Conservation (phyloP, 1,140 invertebrate genomes). For the Gryllus bimaculatus region DNA sequence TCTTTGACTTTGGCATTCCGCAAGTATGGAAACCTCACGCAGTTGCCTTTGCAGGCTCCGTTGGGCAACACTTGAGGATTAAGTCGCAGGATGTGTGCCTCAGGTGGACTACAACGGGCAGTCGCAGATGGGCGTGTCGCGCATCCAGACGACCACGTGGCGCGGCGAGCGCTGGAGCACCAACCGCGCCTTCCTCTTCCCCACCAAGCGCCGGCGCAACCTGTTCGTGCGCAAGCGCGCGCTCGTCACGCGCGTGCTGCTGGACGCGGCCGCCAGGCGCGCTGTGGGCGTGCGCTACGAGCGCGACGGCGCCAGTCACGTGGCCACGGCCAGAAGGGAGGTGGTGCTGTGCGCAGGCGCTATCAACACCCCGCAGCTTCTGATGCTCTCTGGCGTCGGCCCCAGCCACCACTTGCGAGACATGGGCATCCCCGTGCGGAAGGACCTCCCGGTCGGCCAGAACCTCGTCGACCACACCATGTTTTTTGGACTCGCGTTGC, state of each 20-base stretch:
- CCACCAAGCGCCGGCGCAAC: slow-evolving; percentile 21
- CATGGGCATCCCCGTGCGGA: slow-evolving; percentile 37
- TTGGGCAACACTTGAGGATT: too few relatives aligned
- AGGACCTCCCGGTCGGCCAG: slow-evolving; percentile 49
- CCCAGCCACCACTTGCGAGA: slow-evolving; percentile 64
- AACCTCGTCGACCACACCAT: slow-evolving; percentile 49
- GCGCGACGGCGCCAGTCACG: neutral
- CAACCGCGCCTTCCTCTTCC: slow-evolving; percentile 1
- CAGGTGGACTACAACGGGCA: slow-evolving; percentile 24
- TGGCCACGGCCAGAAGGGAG: slow-evolving; percentile 39
- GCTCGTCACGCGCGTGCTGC: slow-evolving; percentile 52
- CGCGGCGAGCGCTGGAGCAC: neutral
- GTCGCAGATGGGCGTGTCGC: slow-evolving; percentile 7
- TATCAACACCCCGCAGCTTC: slow-evolving; percentile 79
- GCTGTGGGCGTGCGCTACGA: slow-evolving; percentile 56
- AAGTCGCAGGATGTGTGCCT: slow-evolving; percentile 19
- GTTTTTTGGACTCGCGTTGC: neutral
- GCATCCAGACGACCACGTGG: neutral
- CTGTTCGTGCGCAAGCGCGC: neutral
- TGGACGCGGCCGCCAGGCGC: slow-evolving; percentile 46
- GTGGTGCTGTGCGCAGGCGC: slow-evolving; percentile 75
- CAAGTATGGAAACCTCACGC: too few relatives aligned
- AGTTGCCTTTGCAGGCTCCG: too few relatives aligned
- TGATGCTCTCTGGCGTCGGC: slow-evolving; percentile 88
- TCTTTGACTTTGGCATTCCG: too few relatives aligned